A percentile compares a stretch with the other conserved stretches of the same genome.
phyloP scores from a whole-genome alignment of 2,797 vertebrate species.

The Florisuga fusca region DNA sequence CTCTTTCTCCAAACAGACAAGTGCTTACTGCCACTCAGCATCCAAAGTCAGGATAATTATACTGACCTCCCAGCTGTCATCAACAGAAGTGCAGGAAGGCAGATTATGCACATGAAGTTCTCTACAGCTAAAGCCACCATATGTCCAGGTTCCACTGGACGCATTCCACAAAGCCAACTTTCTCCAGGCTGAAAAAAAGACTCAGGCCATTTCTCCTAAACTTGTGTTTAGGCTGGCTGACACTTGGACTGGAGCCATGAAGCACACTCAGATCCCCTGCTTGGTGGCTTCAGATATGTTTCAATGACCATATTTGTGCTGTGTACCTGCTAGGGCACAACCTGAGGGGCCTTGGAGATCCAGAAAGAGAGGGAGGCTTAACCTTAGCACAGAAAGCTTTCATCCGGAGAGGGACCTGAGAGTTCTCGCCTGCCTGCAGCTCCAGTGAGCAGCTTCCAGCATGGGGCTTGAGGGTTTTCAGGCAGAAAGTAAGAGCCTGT shows the following conservation, averaged over 20 bases:
- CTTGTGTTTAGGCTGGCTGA: neutral
- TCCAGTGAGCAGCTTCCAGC: neutral
- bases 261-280: neutral
- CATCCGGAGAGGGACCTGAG: neutral
- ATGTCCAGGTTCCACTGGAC: constrained; percentile 38
- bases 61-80: constrained; percentile 54
- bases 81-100: neutral
- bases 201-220: constrained; percentile 29
- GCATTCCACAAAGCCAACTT: constrained; percentile 33
- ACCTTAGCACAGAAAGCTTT: neutral
- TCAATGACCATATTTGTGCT: neutral
- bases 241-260: neutral
- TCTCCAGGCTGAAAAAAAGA: constrained; percentile 32
- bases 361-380: neutral
- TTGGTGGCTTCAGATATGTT: neutral
- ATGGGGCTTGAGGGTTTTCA: neutral
- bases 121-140: constrained; percentile 40
- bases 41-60: constrained; percentile 38
- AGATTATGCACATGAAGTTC: constrained; percentile 26
- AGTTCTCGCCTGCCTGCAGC: neutral
- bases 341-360: neutral
- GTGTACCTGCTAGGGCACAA: neutral
- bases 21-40: neutral
- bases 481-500: neutral
- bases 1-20: constrained; percentile 12